phyloP scores from a whole-genome alignment of 2,113 vertebrate genomes.

The Amazona vittata region DNA sequence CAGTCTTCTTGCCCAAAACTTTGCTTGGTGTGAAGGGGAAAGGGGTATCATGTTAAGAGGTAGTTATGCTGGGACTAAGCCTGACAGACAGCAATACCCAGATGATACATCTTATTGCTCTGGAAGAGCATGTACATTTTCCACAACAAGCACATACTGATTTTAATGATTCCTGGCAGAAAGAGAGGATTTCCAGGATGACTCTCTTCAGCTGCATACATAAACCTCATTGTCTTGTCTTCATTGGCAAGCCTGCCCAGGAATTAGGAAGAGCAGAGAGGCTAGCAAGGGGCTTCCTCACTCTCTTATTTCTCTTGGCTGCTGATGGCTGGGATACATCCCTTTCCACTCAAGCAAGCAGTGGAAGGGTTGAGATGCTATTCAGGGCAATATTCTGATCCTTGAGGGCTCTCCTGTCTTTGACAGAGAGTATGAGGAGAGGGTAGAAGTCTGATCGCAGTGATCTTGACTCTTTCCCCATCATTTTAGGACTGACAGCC shows the following conservation, averaged over 20 bases:
- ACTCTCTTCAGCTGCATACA: not conserved
- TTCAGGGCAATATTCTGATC: not conserved
- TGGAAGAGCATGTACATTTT: not conserved
- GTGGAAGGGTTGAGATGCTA: not conserved
- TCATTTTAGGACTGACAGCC: not conserved
- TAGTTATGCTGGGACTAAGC: not conserved
- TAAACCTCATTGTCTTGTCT: not conserved
- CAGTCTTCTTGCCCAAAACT: not conserved
- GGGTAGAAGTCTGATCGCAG: not conserved
- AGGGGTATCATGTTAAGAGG: rapidly evolving
- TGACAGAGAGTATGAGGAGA: not conserved
- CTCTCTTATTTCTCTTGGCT: not conserved
- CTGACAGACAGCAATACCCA: not conserved
- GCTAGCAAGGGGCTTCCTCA: not conserved
- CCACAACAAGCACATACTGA: not conserved
- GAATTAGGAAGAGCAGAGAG: not conserved
- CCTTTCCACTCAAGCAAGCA: rapidly evolving
- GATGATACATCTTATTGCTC: not conserved
- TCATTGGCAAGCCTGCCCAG: not conserved
- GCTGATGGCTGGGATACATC: not conserved
- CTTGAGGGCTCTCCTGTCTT: not conserved
- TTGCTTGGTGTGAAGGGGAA: not conserved
- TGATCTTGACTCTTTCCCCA: not conserved
- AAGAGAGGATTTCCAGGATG: not conserved
- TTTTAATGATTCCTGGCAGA: not conserved